Percentiles rank a stretch among this genome's conserved stretches.
These are phyloP conservation scores for Mormoops blainvillei DNA, from an alignment of 2,113 vertebrate species.

Conservation along the genomic window DNA sequence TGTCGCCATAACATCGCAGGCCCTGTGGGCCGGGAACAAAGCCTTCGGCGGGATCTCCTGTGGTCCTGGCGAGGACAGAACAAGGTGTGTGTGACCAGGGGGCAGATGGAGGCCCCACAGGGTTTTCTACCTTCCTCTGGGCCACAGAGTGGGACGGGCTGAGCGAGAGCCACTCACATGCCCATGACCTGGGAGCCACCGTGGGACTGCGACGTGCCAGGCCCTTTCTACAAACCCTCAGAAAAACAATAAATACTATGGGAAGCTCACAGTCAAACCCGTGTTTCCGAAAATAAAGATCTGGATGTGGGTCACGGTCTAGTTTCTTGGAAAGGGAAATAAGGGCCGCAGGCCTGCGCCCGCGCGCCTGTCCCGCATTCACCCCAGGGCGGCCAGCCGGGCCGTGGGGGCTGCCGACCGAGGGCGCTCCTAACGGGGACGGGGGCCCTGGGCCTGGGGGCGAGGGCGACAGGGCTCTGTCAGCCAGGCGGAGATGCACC, in stretches of 20 bases:
- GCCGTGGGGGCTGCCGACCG: no score
- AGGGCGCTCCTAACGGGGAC: no score
- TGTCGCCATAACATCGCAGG: accelerated
- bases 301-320: background rate
- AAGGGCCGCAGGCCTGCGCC: no score
- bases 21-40: accelerated
- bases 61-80: no score
- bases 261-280: background rate
- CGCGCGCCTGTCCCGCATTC: no score
- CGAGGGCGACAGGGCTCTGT: no score
- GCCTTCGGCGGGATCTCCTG: accelerated
- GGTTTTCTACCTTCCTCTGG: accelerated
- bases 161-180: no score
- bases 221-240: accelerated
- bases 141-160: accelerated
- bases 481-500: no score
- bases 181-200: no score
- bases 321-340: background rate
- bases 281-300: accelerated
- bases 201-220: no score
- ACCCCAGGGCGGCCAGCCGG: no score
- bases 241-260: accelerated
- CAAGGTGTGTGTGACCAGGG: accelerated
- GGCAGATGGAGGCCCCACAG: background rate
- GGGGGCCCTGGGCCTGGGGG: no score